A percentile compares a stretch with the other conserved stretches of the same genome.
phyloP scores from a whole-genome alignment of 1,140 invertebrate genomes.

The Sitophilus oryzae region DNA sequence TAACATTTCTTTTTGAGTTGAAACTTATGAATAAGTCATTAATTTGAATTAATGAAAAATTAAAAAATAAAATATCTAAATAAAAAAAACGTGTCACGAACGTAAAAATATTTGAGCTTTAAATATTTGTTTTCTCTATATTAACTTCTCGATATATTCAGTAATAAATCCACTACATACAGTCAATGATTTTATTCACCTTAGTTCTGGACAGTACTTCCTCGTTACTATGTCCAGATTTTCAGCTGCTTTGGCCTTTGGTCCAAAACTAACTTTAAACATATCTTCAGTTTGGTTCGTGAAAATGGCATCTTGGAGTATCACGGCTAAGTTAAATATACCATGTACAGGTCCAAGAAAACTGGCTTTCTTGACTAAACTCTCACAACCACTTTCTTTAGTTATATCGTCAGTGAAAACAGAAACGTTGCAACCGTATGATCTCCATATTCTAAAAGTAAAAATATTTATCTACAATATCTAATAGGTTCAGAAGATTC shows the following conservation, averaged over 20 bases:
- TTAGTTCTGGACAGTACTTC: constrained; percentile 48
- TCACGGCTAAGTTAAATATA: constrained; percentile 75
- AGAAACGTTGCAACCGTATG: constrained; percentile 49
- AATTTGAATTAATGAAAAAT: no score
- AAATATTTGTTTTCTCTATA: no score
- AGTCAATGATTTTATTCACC: no score
- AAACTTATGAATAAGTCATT: no score
- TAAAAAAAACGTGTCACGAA: no score
- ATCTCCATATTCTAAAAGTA: constrained; percentile 47
- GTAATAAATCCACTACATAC: no score
- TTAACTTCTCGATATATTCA: no score
- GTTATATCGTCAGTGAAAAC: constrained; percentile 48
- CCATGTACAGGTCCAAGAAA: no score
- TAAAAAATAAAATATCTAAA: no score
- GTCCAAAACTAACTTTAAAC: constrained; percentile 46
- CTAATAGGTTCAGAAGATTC: no score
- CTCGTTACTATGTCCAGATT: constrained; percentile 49
- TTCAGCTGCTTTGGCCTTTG: constrained; percentile 48
- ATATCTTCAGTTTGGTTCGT: constrained; percentile 50
- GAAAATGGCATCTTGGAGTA: constrained; percentile 50
- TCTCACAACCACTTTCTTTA: constrained; percentile 46
- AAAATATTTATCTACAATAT: constrained; percentile 61
- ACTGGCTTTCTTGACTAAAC: no score
- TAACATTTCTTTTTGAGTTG: no score
- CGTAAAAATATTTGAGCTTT: background rate